Percentiles rank a stretch among this genome's conserved stretches.
Evolutionary conservation across 2,888 invertebrate genomes (phyloP).

Genomic region (Calameuta filiformis): DNA sequence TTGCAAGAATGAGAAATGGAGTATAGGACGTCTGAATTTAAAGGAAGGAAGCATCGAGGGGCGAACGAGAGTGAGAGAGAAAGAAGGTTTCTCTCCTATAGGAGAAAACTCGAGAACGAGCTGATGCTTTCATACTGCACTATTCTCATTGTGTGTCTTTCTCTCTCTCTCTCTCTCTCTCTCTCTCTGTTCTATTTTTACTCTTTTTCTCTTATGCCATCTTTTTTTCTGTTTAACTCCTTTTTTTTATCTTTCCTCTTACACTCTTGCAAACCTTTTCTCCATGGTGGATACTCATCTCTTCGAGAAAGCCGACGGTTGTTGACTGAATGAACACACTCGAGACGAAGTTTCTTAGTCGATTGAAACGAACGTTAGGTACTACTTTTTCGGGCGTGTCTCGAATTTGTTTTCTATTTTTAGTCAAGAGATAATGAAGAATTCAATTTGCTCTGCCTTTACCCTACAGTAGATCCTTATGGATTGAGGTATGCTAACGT

Average conservation of each 20-base stretch:
- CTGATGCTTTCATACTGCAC: background rate
- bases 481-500: background rate
- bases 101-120: background rate
- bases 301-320: background rate
- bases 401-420: background rate
- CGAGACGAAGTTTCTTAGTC: background rate
- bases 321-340: background rate
- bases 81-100: background rate
- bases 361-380: background rate
- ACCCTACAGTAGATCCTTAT: background rate
- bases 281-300: background rate
- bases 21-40: background rate
- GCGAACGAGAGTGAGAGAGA: background rate
- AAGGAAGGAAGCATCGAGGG: background rate
- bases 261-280: background rate
- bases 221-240: background rate
- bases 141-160: background rate
- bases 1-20: background rate
- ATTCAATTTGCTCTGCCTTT: background rate
- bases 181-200: background rate
- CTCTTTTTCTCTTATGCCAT: background rate
- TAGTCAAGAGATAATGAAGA: background rate
- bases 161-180: no score
- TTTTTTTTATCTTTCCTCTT: background rate
- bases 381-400: background rate